Evolutionary conservation across 1,140 invertebrate genomes (phyloP).

Genomic region (Diorhabda elongata): DNA sequence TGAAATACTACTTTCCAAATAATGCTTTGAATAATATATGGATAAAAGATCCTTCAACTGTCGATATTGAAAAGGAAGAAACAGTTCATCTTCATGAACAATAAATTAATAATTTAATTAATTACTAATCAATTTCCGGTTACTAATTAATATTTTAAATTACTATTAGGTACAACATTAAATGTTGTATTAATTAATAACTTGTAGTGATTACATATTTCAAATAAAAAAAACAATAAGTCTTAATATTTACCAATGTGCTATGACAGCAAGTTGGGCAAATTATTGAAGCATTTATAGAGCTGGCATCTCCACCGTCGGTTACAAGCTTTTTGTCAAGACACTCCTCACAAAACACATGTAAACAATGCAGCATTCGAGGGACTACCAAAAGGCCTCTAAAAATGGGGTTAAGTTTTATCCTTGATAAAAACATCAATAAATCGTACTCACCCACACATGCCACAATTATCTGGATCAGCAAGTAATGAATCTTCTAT

Average conservation of each 20-base stretch:
- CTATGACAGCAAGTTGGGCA: conserved; percentile 83
- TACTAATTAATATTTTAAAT: too few relatives aligned
- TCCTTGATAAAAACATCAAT: conserved; percentile 16
- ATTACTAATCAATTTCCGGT: too few relatives aligned
- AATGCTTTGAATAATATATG: too few relatives aligned
- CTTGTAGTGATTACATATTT: too few relatives aligned
- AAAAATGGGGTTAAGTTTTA: conserved; percentile 35
- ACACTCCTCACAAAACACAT: conserved; percentile 89
- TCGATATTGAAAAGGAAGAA: too few relatives aligned
- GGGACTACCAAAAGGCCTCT: conserved; percentile 71
- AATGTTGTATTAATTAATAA: too few relatives aligned
- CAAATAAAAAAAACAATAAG: too few relatives aligned
- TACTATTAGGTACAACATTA: too few relatives aligned
- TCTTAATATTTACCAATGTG: conserved; percentile 57
- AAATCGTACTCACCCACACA: conserved; percentile 42
- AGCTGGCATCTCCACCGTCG: conserved; percentile 61
- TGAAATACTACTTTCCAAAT: too few relatives aligned
- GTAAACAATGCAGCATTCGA: conserved; percentile 83
- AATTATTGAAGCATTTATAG: conserved; percentile 53
- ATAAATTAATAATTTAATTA: too few relatives aligned
- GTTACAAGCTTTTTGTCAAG: conserved; percentile 73
- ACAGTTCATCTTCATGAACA: too few relatives aligned
- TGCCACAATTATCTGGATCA: conserved; percentile 45
- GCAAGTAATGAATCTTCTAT: conserved; percentile 45
- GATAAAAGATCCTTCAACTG: too few relatives aligned